phyloP scores from a whole-genome alignment of 1,140 invertebrate genomes.

The Gonioctena quinquepunctata region DNA sequence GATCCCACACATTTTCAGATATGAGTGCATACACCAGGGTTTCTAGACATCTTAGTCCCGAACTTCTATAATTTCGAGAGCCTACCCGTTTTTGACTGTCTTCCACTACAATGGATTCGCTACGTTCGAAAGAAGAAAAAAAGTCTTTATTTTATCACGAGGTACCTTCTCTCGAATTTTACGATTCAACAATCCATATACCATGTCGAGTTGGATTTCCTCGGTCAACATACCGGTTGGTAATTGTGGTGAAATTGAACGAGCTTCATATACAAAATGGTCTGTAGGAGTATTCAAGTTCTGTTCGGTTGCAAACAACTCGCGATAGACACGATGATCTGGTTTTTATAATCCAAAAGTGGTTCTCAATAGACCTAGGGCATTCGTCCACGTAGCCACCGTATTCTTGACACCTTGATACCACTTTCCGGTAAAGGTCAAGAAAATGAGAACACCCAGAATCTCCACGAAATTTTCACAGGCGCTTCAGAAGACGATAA shows the following conservation, averaged over 20 bases:
- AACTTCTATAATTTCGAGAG: too few relatives aligned
- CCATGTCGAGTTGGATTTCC: conserved; percentile 13
- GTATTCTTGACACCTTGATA: conserved; percentile 18
- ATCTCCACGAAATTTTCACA: too few relatives aligned
- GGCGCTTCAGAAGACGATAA: too few relatives aligned
- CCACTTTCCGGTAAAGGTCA: conserved; percentile 22
- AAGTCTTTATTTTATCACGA: too few relatives aligned
- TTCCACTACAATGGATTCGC: too few relatives aligned
- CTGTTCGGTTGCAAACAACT: conserved; percentile 15
- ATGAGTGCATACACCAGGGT: too few relatives aligned
- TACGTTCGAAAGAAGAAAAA: too few relatives aligned
- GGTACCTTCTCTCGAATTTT: conserved; percentile 7
- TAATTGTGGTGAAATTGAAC: conserved; percentile 13
- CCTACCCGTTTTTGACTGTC: too few relatives aligned
- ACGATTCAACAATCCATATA: conserved; percentile 6
- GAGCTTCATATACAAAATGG: conserved; percentile 21
- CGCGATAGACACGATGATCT: conserved; percentile 1
- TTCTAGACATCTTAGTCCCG: too few relatives aligned
- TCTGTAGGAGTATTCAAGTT: conserved; percentile 10
- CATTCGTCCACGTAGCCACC: background rate
- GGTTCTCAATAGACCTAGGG: conserved; percentile 3
- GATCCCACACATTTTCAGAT: too few relatives aligned
- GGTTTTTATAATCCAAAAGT: conserved; percentile 12
- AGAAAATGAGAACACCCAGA: too few relatives aligned
- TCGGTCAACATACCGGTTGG: background rate